Evolutionary conservation across 2,113 vertebrate genomes (phyloP).

Genomic region (Piaya cayana): DNA sequence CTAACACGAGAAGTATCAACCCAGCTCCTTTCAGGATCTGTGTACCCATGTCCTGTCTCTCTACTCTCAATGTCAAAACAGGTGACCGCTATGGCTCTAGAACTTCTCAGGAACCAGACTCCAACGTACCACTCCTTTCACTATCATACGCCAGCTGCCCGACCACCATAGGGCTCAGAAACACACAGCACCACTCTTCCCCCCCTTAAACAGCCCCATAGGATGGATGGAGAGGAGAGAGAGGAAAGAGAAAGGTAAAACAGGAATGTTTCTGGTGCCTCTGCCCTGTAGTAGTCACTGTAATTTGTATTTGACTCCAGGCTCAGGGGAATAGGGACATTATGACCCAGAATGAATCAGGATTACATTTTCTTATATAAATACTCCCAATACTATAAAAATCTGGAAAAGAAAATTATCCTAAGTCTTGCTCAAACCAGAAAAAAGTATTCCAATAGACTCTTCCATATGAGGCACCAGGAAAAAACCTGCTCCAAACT

Average conservation of each 20-base stretch:
- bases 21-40: background rate
- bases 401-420: background rate
- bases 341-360: background rate
- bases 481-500: background rate
- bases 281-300: background rate
- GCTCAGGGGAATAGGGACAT: background rate
- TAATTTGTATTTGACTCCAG: background rate
- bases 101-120: background rate
- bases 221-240: background rate
- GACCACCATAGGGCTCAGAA: fast-evolving
- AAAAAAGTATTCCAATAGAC: background rate
- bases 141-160: fast-evolving
- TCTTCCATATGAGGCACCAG: background rate
- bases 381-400: background rate
- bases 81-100: background rate
- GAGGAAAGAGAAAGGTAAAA: background rate
- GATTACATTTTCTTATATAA: background rate
- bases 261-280: background rate
- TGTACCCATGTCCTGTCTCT: background rate
- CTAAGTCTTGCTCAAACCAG: background rate
- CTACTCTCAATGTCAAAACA: background rate
- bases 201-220: background rate
- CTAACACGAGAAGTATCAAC: background rate
- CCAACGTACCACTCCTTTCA: background rate
- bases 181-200: background rate